These are phyloP conservation scores for Morus bassanus DNA, from an alignment of 2,797 vertebrate species.

Conservation along the genomic window DNA sequence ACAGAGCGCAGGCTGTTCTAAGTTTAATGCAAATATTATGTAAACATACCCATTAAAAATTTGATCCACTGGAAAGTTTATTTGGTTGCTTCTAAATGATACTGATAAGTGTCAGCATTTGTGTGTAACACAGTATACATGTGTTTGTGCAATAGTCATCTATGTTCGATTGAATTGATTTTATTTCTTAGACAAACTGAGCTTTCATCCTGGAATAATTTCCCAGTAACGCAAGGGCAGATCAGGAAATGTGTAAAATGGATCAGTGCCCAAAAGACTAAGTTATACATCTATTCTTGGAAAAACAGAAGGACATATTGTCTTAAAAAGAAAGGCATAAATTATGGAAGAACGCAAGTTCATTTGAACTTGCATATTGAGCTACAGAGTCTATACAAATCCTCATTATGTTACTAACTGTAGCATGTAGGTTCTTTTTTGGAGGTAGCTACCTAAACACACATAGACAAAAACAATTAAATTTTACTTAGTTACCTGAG, in stretches of 20 bases:
- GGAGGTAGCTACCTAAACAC: background rate
- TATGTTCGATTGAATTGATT: conserved; percentile 15
- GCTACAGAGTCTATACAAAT: background rate
- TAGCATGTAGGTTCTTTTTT: background rate
- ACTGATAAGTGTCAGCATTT: background rate
- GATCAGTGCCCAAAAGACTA: conserved; percentile 49
- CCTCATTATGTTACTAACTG: background rate
- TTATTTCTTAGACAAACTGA: conserved; percentile 21
- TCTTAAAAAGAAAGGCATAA: conserved; percentile 36
- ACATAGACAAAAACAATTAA: background rate
- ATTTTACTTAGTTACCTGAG: background rate
- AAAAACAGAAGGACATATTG: background rate
- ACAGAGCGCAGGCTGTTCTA: background rate
- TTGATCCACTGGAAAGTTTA: background rate
- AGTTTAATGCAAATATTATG: background rate
- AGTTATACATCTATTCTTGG: conserved; percentile 29
- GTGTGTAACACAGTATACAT: background rate
- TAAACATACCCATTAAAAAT: background rate
- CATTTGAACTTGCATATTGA: background rate
- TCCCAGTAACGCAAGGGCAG: conserved; percentile 29
- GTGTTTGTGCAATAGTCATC: background rate
- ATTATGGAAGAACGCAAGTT: background rate
- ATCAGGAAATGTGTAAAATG: conserved; percentile 54
- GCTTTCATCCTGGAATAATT: conserved; percentile 12
- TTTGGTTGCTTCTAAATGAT: background rate